Evolutionary conservation across 2,888 invertebrate species (phyloP).

Genomic region (Cheilosia impressa): DNA sequence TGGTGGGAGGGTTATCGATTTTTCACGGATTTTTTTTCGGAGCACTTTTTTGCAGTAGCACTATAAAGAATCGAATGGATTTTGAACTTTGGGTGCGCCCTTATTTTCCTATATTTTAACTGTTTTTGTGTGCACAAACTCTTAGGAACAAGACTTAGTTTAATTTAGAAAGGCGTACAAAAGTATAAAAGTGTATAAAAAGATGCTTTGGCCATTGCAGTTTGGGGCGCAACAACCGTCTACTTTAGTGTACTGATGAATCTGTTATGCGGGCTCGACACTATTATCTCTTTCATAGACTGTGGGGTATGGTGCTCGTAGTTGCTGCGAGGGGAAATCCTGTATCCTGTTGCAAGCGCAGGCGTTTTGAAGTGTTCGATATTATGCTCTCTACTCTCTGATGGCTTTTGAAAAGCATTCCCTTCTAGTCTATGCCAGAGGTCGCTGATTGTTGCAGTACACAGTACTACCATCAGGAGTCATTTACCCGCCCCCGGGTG

Average conservation of each 20-base stretch:
- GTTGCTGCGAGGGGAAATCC: constrained; percentile 29
- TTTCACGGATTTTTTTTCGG: constrained; percentile 60
- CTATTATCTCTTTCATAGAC: constrained; percentile 45
- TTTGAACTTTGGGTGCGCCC: constrained; percentile 4
- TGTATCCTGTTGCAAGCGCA: constrained; percentile 46
- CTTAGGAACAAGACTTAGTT: constrained; percentile 68
- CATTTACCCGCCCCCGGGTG: constrained; percentile 66
- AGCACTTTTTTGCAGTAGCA: constrained; percentile 45
- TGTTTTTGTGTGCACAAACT: constrained; percentile 1
- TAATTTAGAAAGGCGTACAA: constrained; percentile 65
- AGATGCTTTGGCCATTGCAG: constrained; percentile 57
- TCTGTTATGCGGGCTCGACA: constrained; percentile 60
- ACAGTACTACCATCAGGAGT: constrained; percentile 54
- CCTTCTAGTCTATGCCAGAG: constrained; percentile 58
- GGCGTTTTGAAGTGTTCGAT: constrained; percentile 41
- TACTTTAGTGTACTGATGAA: constrained; percentile 58
- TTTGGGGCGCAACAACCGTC: constrained; percentile 71
- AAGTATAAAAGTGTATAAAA: constrained; percentile 71
- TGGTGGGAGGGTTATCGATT: constrained; percentile 67
- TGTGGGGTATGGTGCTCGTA: constrained; percentile 4
- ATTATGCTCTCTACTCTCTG: constrained; percentile 25
- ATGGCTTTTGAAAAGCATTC: constrained; percentile 17
- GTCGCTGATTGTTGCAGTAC: constrained; percentile 65
- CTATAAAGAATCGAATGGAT: constrained; percentile 2
- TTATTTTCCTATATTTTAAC: constrained; percentile 17